phyloP scores from a whole-genome alignment of 1,140 invertebrate species.

The Trichonephila inaurata region DNA sequence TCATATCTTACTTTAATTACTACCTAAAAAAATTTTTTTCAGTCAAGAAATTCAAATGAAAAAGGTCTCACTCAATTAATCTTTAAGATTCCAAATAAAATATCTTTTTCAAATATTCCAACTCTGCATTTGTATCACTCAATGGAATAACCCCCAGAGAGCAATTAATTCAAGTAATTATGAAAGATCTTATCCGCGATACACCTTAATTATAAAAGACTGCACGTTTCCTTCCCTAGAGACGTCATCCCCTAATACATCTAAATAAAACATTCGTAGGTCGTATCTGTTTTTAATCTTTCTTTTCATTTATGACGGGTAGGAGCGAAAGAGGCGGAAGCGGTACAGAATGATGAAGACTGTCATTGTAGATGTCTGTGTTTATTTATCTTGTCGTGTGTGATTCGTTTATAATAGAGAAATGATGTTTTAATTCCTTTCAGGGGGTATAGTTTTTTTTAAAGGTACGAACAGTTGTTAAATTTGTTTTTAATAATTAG shows the following conservation, averaged over 20 bases:
- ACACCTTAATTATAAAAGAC: slow-evolving; percentile 36
- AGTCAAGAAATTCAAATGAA: not conserved
- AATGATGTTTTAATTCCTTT: not conserved
- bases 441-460: not conserved
- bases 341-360: not conserved
- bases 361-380: not conserved
- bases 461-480: too few relatives aligned
- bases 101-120: not conserved
- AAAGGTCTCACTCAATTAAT: not conserved
- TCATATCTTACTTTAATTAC: too few relatives aligned
- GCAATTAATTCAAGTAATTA: slow-evolving; percentile 54
- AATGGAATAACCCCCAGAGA: not conserved
- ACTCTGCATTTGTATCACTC: not conserved
- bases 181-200: slow-evolving; percentile 29
- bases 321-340: too few relatives aligned
- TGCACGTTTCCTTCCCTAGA: not conserved
- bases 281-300: slow-evolving; percentile 5
- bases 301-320: not conserved
- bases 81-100: slow-evolving; percentile 1
- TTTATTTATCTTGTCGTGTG: not conserved
- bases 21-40: too few relatives aligned
- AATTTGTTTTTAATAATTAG: too few relatives aligned
- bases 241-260: not conserved
- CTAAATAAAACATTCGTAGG: not conserved
- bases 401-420: not conserved